These are phyloP conservation scores for Phalanger gymnotis DNA, from an alignment of 2,797 vertebrate genomes.

Conservation along the genomic window DNA sequence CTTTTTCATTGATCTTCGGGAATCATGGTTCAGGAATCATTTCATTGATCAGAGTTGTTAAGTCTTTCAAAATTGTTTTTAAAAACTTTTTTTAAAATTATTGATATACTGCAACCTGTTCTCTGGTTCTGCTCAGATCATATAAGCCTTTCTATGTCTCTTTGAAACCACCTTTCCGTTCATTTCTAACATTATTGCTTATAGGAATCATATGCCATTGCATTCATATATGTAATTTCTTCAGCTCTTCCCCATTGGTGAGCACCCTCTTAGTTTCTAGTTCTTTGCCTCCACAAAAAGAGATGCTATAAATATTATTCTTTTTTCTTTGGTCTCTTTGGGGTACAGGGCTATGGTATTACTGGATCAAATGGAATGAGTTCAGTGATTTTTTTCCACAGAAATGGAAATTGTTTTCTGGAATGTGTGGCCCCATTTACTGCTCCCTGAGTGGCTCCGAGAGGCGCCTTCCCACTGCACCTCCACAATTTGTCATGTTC, in stretches of 20 bases:
- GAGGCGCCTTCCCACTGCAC: background rate
- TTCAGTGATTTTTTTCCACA: background rate
- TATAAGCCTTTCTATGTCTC: background rate
- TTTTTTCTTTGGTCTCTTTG: background rate
- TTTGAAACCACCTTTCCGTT: background rate
- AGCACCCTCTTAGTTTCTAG: background rate
- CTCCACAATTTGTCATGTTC: background rate
- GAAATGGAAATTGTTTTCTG: background rate
- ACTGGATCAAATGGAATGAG: background rate
- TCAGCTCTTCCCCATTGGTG: background rate
- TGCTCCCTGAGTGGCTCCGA: background rate
- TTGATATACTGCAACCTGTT: background rate
- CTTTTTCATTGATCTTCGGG: too few relatives aligned
- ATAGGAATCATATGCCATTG: background rate
- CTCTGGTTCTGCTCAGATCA: background rate
- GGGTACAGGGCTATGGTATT: background rate
- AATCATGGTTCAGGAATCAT: too few relatives aligned
- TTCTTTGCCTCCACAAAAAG: background rate
- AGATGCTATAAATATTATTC: background rate
- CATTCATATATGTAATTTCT: background rate
- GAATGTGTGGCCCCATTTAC: background rate
- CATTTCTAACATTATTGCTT: background rate
- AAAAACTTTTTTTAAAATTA: background rate
- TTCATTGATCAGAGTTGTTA: background rate
- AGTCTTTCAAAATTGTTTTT: background rate